These are phyloP conservation scores for Porites divaricata DNA, from an alignment of 92 coral and sea anemone genomes.

Conservation along the genomic window DNA sequence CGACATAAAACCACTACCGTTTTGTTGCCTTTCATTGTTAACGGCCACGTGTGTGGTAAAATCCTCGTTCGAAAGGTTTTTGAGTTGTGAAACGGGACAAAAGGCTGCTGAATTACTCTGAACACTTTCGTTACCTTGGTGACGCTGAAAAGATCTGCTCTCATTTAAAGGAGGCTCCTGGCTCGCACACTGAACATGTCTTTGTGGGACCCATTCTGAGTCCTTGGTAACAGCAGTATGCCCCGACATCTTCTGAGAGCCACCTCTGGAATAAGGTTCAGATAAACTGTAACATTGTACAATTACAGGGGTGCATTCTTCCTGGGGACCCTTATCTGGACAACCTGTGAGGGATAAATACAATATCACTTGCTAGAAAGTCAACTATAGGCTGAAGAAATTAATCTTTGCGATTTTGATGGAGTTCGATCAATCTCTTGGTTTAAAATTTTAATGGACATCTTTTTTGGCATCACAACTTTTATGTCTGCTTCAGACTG, in stretches of 20 bases:
- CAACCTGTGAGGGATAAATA: constrained; percentile 6
- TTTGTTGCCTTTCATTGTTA: background rate
- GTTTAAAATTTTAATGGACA: too few relatives aligned
- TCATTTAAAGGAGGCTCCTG: background rate
- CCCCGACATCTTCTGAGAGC: background rate
- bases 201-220: background rate
- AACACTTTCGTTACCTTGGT: background rate
- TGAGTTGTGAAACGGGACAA: background rate
- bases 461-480: too few relatives aligned
- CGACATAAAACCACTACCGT: background rate
- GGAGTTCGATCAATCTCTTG: too few relatives aligned
- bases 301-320: constrained; percentile 45
- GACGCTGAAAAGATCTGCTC: background rate
- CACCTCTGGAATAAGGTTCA: background rate
- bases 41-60: background rate
- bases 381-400: too few relatives aligned
- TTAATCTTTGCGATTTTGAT: too few relatives aligned
- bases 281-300: constrained; percentile 47
- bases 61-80: background rate
- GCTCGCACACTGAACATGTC: background rate
- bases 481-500: too few relatives aligned
- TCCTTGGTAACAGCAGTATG: background rate
- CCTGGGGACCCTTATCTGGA: constrained; percentile 3
- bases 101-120: background rate
- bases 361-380: background rate